Conservation (phyloP, 2,113 vertebrate species). For the Melierax canorus region DNA sequence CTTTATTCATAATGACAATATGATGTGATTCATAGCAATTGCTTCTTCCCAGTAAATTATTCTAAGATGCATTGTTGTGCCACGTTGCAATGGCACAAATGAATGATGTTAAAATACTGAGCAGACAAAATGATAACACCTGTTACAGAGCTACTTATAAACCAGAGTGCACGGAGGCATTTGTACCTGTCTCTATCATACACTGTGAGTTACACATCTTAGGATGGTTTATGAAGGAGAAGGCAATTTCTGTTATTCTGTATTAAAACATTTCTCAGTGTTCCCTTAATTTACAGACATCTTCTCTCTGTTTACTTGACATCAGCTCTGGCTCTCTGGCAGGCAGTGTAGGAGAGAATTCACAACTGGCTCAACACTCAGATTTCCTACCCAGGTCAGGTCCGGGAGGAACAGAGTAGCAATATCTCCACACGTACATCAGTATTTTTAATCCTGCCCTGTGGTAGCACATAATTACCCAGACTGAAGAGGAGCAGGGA, state of each 20-base stretch:
- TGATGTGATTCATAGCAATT: slow-evolving; percentile 61
- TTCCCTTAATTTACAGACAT: slow-evolving; percentile 35
- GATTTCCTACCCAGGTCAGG: not conserved
- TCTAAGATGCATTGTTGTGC: slow-evolving; percentile 46
- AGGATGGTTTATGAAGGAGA: slow-evolving; percentile 55
- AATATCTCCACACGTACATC: not conserved
- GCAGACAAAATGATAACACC: slow-evolving; percentile 59
- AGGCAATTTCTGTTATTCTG: slow-evolving; percentile 58
- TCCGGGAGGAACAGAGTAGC: not conserved
- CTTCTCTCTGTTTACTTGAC: not conserved
- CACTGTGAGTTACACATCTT: slow-evolving; percentile 39
- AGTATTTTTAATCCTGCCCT: not conserved
- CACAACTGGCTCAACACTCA: not conserved
- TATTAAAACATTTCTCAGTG: slow-evolving; percentile 54
- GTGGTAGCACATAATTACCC: not conserved
- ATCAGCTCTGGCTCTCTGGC: slow-evolving; percentile 12
- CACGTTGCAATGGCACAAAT: slow-evolving; percentile 43
- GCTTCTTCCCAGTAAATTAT: slow-evolving; percentile 58
- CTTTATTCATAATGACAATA: slow-evolving; percentile 62
- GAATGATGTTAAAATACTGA: slow-evolving; percentile 68
- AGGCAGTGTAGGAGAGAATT: not conserved
- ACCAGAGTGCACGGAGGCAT: slow-evolving; percentile 5
- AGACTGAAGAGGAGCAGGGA: not conserved
- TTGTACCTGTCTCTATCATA: slow-evolving; percentile 59
- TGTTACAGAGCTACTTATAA: slow-evolving; percentile 61